Evolutionary conservation across 2,797 vertebrate genomes (phyloP), one percentile per base, ranked within the genome.

Genomic region (Clamator glandarius): DNA sequence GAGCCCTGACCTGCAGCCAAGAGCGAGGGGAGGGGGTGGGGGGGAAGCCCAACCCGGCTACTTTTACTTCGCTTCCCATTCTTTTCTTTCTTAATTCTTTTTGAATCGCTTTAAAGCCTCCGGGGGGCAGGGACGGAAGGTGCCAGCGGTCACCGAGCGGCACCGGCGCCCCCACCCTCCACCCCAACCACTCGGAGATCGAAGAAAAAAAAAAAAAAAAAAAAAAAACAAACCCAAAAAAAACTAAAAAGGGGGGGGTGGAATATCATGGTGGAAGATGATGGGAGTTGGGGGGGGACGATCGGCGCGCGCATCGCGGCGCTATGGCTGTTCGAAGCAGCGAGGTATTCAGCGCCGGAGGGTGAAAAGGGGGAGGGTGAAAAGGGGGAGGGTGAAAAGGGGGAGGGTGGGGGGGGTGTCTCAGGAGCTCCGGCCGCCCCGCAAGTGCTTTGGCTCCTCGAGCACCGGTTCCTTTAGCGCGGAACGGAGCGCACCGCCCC

Each of bases 341-440:
- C 79, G 93, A 84, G 90, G 93, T 84, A 90, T 87, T 90, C 14
- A 73, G 84, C 61, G 79, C 87, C 83, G 74, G 59, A 84, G 90
- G 93, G 83, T 29, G 69, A 67, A 54, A 39, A n/a, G n/a, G n/a
- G 64, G 74, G 83, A n/a, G n/a, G n/a, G n/a, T n/a, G n/a, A n/a
- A n/a, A n/a, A n/a, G n/a, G n/a, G n/a, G n/a, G n/a, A n/a, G n/a
- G n/a, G n/a, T n/a, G n/a, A n/a, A n/a, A n/a, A n/a, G n/a, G 79
- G 87, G 79, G 87, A 92, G 62, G 87, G 90, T n/a, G 67, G 90
- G 77, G 11, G 78, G 83, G 90, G 90, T 92, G 92, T 94, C 92
- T 89, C 82, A 36, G 86, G 86, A 92, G 89, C 76, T 85, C 59
- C 80, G 59, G 29, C 79, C 55, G 75, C 89, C 74, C 42, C 92